These are phyloP conservation scores for Eonycteris spelaea DNA, from an alignment of 2,113 vertebrate species.

Conservation along the genomic window DNA sequence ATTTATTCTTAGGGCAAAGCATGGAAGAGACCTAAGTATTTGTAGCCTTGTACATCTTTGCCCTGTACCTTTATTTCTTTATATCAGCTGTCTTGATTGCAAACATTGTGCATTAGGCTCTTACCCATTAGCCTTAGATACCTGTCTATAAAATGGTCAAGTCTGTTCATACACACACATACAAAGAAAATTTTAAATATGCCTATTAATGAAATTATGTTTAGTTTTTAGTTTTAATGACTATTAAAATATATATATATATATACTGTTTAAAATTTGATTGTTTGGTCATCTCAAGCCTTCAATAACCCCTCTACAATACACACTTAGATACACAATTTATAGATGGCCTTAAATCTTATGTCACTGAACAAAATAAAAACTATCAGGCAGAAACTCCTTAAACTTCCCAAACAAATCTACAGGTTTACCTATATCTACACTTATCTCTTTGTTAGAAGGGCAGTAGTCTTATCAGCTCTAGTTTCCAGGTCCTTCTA, in stretches of 20 bases:
- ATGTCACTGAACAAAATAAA: not conserved
- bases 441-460: not conserved
- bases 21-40: not conserved
- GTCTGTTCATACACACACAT: not conserved
- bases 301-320: not conserved
- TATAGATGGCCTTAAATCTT: not conserved
- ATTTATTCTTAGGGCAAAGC: not conserved
- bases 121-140: not conserved
- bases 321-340: not conserved
- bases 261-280: not conserved
- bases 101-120: not conserved
- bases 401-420: not conserved
- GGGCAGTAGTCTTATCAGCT: not conserved
- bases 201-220: not conserved
- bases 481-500: not conserved
- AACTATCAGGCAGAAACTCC: not conserved
- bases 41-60: not conserved
- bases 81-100: not conserved
- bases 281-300: not conserved
- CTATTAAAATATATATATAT: not conserved
- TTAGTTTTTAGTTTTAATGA: not conserved
- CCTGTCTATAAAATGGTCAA: not conserved
- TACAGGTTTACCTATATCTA: not conserved
- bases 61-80: not conserved
- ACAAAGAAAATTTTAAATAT: not conserved